Evolutionary conservation across 2,888 invertebrate genomes (phyloP).

Genomic region (Uropetala carovei): DNA sequence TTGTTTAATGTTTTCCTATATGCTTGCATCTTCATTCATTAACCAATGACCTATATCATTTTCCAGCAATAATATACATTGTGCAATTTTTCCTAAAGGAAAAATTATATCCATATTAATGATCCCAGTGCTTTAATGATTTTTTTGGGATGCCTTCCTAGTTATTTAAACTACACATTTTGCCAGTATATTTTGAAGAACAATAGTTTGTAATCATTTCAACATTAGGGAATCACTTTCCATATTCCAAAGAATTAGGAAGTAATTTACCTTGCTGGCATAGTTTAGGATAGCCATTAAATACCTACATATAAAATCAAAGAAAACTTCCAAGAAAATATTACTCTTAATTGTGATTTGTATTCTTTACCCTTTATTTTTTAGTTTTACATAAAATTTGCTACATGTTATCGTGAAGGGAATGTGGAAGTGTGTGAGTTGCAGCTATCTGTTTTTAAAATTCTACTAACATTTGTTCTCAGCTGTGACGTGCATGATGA

Average conservation of each 20-base stretch:
- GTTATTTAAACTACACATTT: too few species aligned
- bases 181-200: not conserved
- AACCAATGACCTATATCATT: not conserved
- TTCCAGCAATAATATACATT: not conserved
- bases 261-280: not conserved
- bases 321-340: not conserved
- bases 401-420: not conserved
- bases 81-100: not conserved
- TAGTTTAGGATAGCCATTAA: not conserved
- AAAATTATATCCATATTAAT: not conserved
- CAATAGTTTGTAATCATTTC: not conserved
- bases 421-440: not conserved
- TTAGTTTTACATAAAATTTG: not conserved
- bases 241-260: not conserved
- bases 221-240: not conserved
- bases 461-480: not conserved
- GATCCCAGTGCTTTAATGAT: not conserved
- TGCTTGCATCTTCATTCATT: not conserved
- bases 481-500: not conserved
- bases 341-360: not conserved
- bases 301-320: not conserved
- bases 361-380: constrained; percentile 26
- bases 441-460: not conserved
- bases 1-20: not conserved
- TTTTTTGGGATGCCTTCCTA: not conserved